These are phyloP conservation scores for Eulemur rufifrons DNA, from an alignment of 2,113 vertebrate genomes.

Conservation along the genomic window DNA sequence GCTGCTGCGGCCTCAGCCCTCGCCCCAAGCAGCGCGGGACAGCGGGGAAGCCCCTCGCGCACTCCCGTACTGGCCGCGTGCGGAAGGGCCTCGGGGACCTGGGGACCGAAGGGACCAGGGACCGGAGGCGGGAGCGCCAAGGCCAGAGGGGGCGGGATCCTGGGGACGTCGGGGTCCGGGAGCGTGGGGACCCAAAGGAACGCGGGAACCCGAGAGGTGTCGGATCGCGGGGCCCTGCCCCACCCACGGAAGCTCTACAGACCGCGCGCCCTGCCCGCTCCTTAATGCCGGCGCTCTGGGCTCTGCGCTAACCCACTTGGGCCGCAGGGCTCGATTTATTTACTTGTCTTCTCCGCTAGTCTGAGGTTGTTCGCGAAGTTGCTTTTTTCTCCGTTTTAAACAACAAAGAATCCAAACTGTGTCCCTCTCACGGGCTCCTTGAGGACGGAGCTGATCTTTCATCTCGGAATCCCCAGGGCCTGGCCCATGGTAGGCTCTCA, in stretches of 20 bases:
- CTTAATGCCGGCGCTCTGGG: background rate
- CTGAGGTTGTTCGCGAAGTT: background rate
- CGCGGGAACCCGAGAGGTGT: background rate
- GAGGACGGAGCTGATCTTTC: background rate
- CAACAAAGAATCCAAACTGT: background rate
- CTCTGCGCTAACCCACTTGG: background rate
- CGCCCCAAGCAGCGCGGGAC: background rate
- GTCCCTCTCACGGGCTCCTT: background rate
- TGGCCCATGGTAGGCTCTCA: background rate
- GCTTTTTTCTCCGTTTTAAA: background rate
- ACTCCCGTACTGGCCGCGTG: background rate
- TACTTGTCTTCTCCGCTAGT: background rate
- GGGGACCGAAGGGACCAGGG: background rate
- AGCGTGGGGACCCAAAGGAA: too few species aligned
- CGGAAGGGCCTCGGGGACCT: background rate
- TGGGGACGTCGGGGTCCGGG: background rate
- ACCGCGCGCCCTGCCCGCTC: too few species aligned
- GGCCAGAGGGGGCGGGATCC: background rate
- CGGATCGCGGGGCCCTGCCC: background rate
- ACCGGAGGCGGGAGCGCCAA: rapidly evolving
- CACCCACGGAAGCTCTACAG: background rate
- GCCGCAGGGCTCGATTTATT: background rate
- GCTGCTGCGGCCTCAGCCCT: background rate
- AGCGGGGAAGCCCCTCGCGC: background rate
- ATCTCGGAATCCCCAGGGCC: background rate